A percentile compares a stretch with the other conserved stretches of the same genome.
These are phyloP conservation scores for Pteria penguin DNA, from an alignment of 2,888 invertebrate species.

Conservation along the genomic window DNA sequence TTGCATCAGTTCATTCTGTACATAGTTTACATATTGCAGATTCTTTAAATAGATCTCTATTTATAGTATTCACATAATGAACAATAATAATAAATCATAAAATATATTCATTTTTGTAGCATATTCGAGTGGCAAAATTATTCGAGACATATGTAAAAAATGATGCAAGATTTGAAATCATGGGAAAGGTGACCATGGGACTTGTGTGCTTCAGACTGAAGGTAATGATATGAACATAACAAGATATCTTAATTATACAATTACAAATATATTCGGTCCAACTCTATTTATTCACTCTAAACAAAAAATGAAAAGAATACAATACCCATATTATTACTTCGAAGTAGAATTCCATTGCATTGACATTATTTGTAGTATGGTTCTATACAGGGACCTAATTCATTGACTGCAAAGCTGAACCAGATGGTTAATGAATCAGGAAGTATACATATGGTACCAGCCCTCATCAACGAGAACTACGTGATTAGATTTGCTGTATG, in stretches of 20 bases:
- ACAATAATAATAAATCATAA: not conserved
- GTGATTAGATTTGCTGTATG: conserved; percentile 97
- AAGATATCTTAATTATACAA: too few relatives aligned
- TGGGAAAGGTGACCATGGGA: conserved; percentile 92
- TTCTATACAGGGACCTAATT: conserved; percentile 84
- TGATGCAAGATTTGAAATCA: conserved; percentile 93
- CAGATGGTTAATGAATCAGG: conserved; percentile 96
- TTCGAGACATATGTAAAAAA: conserved; percentile 90
- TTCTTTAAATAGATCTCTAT: not conserved
- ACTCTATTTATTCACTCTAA: too few relatives aligned
- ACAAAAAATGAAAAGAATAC: too few relatives aligned
- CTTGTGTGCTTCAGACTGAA: conserved; percentile 94
- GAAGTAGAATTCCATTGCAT: too few relatives aligned
- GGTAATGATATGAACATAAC: too few relatives aligned
- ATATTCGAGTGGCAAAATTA: conserved; percentile 92
- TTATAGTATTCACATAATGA: not conserved
- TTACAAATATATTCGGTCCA: too few relatives aligned
- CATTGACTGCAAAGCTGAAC: conserved; percentile 92
- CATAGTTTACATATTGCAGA: not conserved
- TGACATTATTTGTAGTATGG: not conserved
- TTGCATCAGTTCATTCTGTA: not conserved
- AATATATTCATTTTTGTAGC: conserved; percentile 81
- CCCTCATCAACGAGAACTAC: conserved; percentile 92
- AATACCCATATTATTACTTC: too few relatives aligned
- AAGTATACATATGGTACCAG: conserved; percentile 97